Base-by-base conservation (phyloP, 2,888 invertebrate genomes). In the Trissolcus japonicus region DNA sequence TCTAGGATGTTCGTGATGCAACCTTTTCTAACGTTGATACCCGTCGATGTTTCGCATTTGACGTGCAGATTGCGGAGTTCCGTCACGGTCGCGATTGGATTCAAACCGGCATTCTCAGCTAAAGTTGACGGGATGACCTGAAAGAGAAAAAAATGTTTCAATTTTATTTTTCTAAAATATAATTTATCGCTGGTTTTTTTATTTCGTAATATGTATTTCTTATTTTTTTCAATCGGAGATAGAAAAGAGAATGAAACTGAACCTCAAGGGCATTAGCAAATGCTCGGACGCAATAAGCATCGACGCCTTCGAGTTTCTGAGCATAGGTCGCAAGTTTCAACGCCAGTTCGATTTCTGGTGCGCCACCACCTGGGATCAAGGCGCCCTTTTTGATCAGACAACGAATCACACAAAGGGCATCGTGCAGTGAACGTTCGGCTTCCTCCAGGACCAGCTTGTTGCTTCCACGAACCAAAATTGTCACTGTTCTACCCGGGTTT, bases 21-120 rank as follows among this genome's bases (percentile, higher is more conserved):
- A 63, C 99, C 99, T 91, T 96, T 96, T 59, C 98, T 93, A 73
- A 99, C 98, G 91, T 99, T 99, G 81, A 99, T 98, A 63, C 99
- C 99, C 55, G 97, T 95, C 80, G 94, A 95, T 78, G 92, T 92
- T 85, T 96, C 95, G 41, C 95, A 96, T 81, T 93, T 92, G 6
- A 97, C 97, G 90, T 99, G 99, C 84, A 96, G 93, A 87, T 96
- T 98, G 76, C 99, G 93, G 82, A 99, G 91, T 90, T 99, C 98
- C 0, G 99, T 99, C 11, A 99, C 99, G 0, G 98, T 98, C 82
- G 95, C 93, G 86, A 98, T 97, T 1, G 98, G 95, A 90, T 96
- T 97, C 67, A 98, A 91, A 6, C 98, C 98, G 40, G 95, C 95
- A 91, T 97, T 97, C 89, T 97, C 97, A 2, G 97, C 95, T 83